Conservation (phyloP, 2,888 invertebrate genomes). For the Ormyrus labotus region DNA sequence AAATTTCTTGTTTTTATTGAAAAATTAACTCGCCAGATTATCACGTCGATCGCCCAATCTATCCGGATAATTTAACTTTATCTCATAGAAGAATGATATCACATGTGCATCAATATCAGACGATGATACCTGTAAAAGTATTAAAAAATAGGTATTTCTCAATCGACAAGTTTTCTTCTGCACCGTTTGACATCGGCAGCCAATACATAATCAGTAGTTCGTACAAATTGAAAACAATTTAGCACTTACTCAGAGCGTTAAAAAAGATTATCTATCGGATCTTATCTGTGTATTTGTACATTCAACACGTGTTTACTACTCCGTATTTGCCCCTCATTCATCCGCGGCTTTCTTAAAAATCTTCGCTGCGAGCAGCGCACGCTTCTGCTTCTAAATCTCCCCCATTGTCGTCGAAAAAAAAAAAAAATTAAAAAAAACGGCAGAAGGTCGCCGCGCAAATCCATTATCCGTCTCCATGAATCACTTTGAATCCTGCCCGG, state of each 20-base stretch:
- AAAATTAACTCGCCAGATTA: too few relatives aligned
- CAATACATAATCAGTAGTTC: too few relatives aligned
- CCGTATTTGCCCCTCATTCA: too few relatives aligned
- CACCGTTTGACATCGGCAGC: too few relatives aligned
- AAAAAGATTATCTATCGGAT: not conserved
- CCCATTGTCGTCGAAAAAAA: not conserved
- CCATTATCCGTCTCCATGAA: slow-evolving; percentile 4
- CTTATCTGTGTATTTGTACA: slow-evolving; percentile 6
- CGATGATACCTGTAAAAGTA: not conserved
- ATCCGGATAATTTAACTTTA: not conserved
- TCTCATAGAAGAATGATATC: slow-evolving; percentile 1
- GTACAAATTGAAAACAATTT: slow-evolving; percentile 8
- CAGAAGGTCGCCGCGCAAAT: not conserved
- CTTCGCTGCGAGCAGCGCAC: too few relatives aligned
- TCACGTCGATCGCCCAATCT: too few relatives aligned
- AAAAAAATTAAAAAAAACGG: not conserved
- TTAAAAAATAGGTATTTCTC: too few relatives aligned
- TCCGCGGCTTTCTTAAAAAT: too few relatives aligned
- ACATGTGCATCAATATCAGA: not conserved
- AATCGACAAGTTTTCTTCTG: too few relatives aligned
- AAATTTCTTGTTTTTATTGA: too few relatives aligned
- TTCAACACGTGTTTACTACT: too few relatives aligned
- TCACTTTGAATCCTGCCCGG: not conserved
- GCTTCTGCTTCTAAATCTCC: too few relatives aligned
- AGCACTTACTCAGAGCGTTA: not conserved